Evolutionary conservation across 2,888 invertebrate species (phyloP), one percentile per base, ranked within the genome.

Genomic region (Zonitis immaculata): DNA sequence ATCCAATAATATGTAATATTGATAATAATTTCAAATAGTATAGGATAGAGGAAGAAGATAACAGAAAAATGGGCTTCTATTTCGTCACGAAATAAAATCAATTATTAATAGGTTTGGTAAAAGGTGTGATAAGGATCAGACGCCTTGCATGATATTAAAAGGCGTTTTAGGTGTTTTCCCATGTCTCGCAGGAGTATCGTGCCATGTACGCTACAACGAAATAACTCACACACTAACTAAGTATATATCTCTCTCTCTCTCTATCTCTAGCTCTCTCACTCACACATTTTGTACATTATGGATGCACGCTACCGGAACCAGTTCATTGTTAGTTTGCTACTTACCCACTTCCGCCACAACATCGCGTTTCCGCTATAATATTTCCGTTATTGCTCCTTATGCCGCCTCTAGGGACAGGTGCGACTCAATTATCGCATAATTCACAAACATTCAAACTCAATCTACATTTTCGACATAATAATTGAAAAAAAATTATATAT

Each of bases 281-380:
- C n/a, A n/a, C n/a, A n/a, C n/a, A n/a, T n/a, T n/a, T n/a, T 22
- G 62, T 61, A 61, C 61, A 62, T 61, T 64, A 62, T 68, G 66
- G 66, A 56, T 65, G 67, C 74, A 74, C 73, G 73, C 72, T 62
- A 74, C 75, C 76, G 76, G 76, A 76, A 74, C 73, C 69, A 20
- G 70, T 72, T 75, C 68, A 76, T 76, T 76, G 76, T 76, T 39
- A 39, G 67, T 62, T 68, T 70, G 68, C 76, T 74, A 75, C 75
- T 76, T 75, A 76, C 73, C 72, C 69, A 70, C 74, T 75, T 76
- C 76, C 76, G 73, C 62, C 68, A 70, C 39, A 71, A 65, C 70
- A 70, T 68, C 67, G 70, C 71, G 70, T 72, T 76, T 76, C 75
- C 75, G 74, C 71, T 67, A 62, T 64, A 67, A 68, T 66, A 68